Evolutionary conservation across 2,113 vertebrate species (phyloP).

Genomic region (Vulpes ferrilata): DNA sequence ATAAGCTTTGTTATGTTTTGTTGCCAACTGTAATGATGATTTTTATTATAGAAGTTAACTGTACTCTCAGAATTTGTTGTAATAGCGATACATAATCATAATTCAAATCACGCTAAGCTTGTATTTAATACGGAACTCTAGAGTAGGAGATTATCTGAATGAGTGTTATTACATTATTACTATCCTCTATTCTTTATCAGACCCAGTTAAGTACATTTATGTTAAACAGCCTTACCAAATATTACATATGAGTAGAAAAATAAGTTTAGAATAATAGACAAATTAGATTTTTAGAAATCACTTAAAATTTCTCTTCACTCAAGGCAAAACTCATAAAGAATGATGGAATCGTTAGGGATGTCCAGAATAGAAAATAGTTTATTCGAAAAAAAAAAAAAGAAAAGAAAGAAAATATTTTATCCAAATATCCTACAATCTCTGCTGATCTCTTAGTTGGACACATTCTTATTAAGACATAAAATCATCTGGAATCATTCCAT

Average conservation of each 20-base stretch:
- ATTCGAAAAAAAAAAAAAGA: background rate
- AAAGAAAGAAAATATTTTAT: background rate
- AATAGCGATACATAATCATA: conserved; percentile 23
- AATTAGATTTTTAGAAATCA: background rate
- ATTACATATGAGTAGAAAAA: conserved; percentile 32
- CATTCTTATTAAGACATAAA: background rate
- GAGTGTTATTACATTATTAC: conserved; percentile 10
- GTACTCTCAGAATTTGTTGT: background rate
- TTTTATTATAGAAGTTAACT: conserved; percentile 42
- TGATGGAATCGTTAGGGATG: background rate
- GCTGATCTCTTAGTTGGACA: background rate
- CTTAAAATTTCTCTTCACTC: background rate
- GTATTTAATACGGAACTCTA: background rate
- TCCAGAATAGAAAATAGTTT: background rate
- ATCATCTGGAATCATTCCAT: conserved; percentile 18
- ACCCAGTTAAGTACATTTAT: background rate
- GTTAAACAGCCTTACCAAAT: conserved; percentile 9
- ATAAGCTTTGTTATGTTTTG: conserved; percentile 44
- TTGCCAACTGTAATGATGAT: conserved; percentile 29
- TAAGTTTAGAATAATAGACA: background rate
- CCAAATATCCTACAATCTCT: background rate
- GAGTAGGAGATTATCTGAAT: conserved; percentile 7
- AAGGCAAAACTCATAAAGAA: conserved; percentile 35
- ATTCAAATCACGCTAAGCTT: conserved; percentile 32
- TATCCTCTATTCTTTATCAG: background rate